Conservation (phyloP, 2,113 vertebrate species). For the Mormyrus lacerda region DNA sequence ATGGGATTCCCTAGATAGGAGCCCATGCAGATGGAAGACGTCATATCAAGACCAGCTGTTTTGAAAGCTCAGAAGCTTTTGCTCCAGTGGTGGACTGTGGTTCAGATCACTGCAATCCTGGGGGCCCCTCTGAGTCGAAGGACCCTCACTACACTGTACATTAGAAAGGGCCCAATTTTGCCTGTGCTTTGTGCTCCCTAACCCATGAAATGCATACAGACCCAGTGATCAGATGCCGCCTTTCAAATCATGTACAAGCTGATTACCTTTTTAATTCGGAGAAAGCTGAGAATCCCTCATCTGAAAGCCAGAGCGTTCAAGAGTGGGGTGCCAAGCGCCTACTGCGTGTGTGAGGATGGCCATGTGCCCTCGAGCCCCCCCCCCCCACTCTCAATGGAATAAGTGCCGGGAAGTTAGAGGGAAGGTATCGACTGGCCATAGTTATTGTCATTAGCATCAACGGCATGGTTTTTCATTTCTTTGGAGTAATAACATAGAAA, state of each 20-base stretch:
- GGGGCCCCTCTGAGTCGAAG: background rate
- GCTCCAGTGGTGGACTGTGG: background rate
- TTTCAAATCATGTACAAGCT: constrained; percentile 15
- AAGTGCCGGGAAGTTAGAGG: background rate
- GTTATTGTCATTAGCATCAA: background rate
- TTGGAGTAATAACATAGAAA: background rate
- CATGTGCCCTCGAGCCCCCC: background rate
- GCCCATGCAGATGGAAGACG: background rate
- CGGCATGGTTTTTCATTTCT: background rate
- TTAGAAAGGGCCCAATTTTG: constrained; percentile 10
- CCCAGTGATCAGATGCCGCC: constrained; percentile 13
- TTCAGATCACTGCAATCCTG: background rate
- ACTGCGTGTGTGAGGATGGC: background rate
- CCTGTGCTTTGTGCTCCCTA: background rate
- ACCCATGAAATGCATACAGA: constrained; percentile 7
- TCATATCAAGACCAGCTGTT: background rate
- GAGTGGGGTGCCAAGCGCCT: background rate
- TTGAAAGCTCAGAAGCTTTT: background rate
- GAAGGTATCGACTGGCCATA: background rate
- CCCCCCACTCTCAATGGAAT: background rate
- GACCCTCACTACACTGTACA: background rate
- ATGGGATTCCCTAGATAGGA: background rate
- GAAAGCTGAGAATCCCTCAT: constrained; percentile 19
- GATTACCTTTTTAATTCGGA: constrained; percentile 20
- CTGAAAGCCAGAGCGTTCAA: constrained; percentile 15